Base-by-base conservation (phyloP, 2,113 vertebrate species). In the Regulus satrapa region DNA sequence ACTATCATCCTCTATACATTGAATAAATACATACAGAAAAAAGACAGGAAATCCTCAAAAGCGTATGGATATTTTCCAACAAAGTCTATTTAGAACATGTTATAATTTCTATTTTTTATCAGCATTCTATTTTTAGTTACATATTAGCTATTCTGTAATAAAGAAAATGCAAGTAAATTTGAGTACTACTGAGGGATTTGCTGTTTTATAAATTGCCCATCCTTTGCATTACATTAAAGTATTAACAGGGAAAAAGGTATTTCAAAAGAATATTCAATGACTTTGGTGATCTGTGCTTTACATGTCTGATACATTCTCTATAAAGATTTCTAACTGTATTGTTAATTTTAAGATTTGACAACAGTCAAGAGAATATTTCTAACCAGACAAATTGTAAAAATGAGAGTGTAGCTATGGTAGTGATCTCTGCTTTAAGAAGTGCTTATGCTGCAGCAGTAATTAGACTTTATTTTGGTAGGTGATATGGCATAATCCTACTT, bases 21-120 rank as follows among this genome's bases (percentile, higher is more conserved):
- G 58, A 55, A 85, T 72, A 93, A 76, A 88, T 49, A 92, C 26
- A 81, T 48, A 68, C 12, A 74, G 49, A 38, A 74, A 84, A 94
- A 89, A 91, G n/a, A 45, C 56, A 94, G 67, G 75, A 85, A 97
- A 90, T 67, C 79, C 82, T 68, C 69, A 89, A 72, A 89, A 85
- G 54, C 3, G 3, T 62, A 59, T 40, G 76, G 43, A 48, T 58
- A 31, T 83, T 93, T 93, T 91, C 83, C 72, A 90, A 56, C 28
- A 59, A 92, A 58, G 5, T 51, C 46, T 89, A 61, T 68, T 91
- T 82, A 90, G 9, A 81, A 28, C 29, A 92, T 10, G 63, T 83
- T 62, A 46, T 58, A 0, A 2, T 77, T 94, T 18, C 40, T 79
- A 85, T 36, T 88, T 92, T 94, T 84, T 77, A 87, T 32, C 43